phyloP scores from a whole-genome alignment of 35 echinoderm and acorn worm species.

The Patiria miniata region DNA sequence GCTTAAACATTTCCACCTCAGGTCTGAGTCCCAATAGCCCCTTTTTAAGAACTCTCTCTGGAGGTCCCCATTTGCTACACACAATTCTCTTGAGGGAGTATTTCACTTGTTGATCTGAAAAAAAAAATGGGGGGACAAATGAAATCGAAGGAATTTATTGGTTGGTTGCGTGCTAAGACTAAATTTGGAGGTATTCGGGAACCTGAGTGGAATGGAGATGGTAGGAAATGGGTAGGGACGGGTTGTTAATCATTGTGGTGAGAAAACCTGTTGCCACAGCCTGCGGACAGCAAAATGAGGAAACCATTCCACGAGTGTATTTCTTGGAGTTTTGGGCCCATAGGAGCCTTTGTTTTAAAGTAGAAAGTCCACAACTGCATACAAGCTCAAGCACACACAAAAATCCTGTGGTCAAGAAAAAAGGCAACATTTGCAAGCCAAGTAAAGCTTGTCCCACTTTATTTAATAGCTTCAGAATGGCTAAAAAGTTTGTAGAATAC shows the following conservation, averaged over 20 bases:
- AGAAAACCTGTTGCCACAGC: background rate
- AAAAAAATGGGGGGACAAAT: background rate
- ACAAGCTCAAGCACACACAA: too few species aligned
- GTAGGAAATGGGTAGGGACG: background rate
- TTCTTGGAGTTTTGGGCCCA: too few species aligned
- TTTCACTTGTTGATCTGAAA: background rate
- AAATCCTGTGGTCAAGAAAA: too few species aligned
- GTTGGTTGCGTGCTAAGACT: background rate
- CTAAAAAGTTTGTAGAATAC: too few species aligned
- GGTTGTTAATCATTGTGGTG: background rate
- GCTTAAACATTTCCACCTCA: background rate
- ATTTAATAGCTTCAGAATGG: too few species aligned
- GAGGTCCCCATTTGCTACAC: background rate
- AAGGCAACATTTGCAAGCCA: too few species aligned
- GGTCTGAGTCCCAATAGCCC: background rate
- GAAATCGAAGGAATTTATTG: background rate
- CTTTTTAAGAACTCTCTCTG: background rate
- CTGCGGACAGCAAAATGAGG: too few species aligned
- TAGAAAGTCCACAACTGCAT: too few species aligned
- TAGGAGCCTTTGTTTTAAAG: too few species aligned
- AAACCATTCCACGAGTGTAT: too few species aligned
- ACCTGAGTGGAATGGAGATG: background rate
- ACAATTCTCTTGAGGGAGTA: background rate
- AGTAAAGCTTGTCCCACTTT: too few species aligned
- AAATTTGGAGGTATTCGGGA: background rate